A percentile compares a stretch with the other conserved stretches of the same genome.
These are phyloP conservation scores for Mallateleia sp. DNA, from an alignment of 2,888 invertebrate species.

Conservation along the genomic window DNA sequence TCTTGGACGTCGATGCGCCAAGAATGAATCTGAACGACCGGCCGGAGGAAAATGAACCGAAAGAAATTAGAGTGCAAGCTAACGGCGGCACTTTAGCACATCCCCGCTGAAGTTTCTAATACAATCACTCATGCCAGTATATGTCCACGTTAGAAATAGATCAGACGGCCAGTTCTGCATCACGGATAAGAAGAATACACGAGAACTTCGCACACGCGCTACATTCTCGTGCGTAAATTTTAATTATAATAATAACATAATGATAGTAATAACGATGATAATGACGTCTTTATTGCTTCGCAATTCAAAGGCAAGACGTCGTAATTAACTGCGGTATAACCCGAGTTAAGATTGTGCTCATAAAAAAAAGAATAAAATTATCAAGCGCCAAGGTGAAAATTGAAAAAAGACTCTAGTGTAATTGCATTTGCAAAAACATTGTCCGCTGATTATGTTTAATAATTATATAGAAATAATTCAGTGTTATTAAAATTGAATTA, in stretches of 20 bases:
- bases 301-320: slow-evolving; percentile 77
- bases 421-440: slow-evolving; percentile 73
- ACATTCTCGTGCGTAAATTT: slow-evolving; percentile 77
- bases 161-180: slow-evolving; percentile 73
- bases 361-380: slow-evolving; percentile 77
- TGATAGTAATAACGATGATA: slow-evolving; percentile 79
- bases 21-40: no score
- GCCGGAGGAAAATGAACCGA: slow-evolving; percentile 6
- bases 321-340: slow-evolving; percentile 77
- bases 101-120: slow-evolving; percentile 31
- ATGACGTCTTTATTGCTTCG: slow-evolving; percentile 80
- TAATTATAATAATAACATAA: slow-evolving; percentile 80
- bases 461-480: slow-evolving; percentile 76
- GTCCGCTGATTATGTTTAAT: slow-evolving; percentile 71
- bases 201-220: slow-evolving; percentile 63
- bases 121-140: slow-evolving; percentile 46
- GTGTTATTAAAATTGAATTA: slow-evolving; percentile 69
- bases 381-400: slow-evolving; percentile 77
- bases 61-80: slow-evolving; percentile 20
- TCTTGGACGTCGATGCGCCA: neutral
- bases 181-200: slow-evolving; percentile 72
- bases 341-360: slow-evolving; percentile 74
- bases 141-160: slow-evolving; percentile 73
- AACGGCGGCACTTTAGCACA: neutral
- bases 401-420: slow-evolving; percentile 68